Evolutionary conservation across 37 sponge, comb jelly and placozoan species (phyloP), one percentile per base, ranked within the genome.

Genomic region (Aplysina aerophoba): DNA sequence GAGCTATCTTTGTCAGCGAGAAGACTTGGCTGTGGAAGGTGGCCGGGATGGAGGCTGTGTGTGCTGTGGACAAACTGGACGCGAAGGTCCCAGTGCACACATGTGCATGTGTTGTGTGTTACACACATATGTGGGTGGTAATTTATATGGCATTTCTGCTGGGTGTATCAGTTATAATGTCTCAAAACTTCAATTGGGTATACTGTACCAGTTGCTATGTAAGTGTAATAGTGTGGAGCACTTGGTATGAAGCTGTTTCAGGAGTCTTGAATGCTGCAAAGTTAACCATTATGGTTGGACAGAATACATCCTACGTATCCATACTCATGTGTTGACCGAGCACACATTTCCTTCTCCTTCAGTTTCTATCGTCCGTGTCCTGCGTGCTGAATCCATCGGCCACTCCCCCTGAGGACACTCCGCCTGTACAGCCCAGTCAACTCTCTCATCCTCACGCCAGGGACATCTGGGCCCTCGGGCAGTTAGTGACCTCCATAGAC

Each of bases 321-420:
- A n/a, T n/a, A n/a, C n/a, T n/a, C n/a, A n/a, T n/a, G n/a, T n/a
- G n/a, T n/a, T n/a, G n/a, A n/a, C n/a, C n/a, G n/a, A n/a, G n/a
- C n/a, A n/a, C n/a, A n/a, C n/a, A n/a, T 25, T 0, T 64, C 53
- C 44, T n/a, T 65, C 31, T 81, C 0, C 33, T 85, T 25, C 77
- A 92, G 93, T 92, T 89, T 53, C 20, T 89, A 28, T 83, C 79
- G 22, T 33, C 39, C 2, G 59, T 92, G 15, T 55, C 84, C 15
- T 59, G 64, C 19, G 35, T 89, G 62, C 73, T 87, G 12, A 55
- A 79, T 33, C 35, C 41, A 12, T 72, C 25, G 4, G 87, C 88
- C 41, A 69, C 85, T 35, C 93, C 93, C 19, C 93, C 93, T 44
- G 93, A 93, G 63, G 93, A 93, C 69, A 87, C 83, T 64, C 40